A percentile compares a stretch with the other conserved stretches of the same genome.
These are phyloP conservation scores for Acronicta aceris DNA, from an alignment of 2,888 invertebrate genomes.

Conservation along the genomic window DNA sequence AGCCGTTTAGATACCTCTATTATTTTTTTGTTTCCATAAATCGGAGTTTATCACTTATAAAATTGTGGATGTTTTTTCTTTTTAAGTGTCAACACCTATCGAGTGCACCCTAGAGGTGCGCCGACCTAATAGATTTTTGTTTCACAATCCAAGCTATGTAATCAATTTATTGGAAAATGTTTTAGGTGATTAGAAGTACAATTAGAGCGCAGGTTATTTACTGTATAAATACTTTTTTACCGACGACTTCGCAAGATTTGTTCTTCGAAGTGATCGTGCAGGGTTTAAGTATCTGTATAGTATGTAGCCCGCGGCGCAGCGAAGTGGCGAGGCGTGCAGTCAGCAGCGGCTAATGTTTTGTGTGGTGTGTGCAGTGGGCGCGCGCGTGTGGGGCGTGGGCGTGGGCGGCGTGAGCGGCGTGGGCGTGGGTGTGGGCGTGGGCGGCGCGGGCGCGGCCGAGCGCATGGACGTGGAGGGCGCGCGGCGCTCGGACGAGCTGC, in stretches of 20 bases:
- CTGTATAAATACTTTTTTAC: conserved; percentile 12
- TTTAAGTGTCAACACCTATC: conserved; percentile 26
- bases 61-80: conserved; percentile 36
- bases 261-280: too few species aligned
- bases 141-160: conserved; percentile 28
- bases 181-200: conserved; percentile 38
- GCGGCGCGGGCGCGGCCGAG: conserved; percentile 82
- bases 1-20: conserved; percentile 9
- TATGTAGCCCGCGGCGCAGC: not conserved
- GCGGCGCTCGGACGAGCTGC: conserved; percentile 90
- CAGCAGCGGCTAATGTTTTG: conserved; percentile 2
- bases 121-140: conserved; percentile 25
- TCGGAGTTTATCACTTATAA: conserved; percentile 38
- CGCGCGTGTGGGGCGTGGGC: conserved; percentile 36
- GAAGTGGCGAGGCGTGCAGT: not conserved
- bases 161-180: conserved; percentile 19
- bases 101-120: conserved; percentile 29
- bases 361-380: conserved; percentile 67
- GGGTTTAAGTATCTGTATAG: conserved; percentile 1
- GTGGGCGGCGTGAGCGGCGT: conserved; percentile 29
- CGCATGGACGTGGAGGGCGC: conserved; percentile 91
- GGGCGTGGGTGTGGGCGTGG: conserved; percentile 38
- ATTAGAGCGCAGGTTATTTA: conserved; percentile 7
- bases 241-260: too few species aligned
- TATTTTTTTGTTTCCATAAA: conserved; percentile 36